Evolutionary conservation across 2,888 invertebrate genomes (phyloP).

Genomic region (Erannis defoliaria): DNA sequence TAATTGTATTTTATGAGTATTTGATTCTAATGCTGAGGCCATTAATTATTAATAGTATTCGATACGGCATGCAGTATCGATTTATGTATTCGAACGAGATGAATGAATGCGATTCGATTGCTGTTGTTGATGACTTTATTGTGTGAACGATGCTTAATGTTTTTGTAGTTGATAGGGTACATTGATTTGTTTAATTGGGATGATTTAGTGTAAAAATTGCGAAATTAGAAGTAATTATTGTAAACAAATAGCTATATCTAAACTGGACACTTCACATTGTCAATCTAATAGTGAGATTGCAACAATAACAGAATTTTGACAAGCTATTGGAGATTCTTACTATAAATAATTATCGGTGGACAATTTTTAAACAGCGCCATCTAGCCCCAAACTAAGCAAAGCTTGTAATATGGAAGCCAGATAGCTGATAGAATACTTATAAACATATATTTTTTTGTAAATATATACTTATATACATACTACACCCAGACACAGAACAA

Average conservation of each 20-base stretch:
- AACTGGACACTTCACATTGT: background rate
- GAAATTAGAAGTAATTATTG: constrained; percentile 1
- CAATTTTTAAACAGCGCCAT: too few species aligned
- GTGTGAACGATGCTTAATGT: constrained; percentile 57
- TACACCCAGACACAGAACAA: too few species aligned
- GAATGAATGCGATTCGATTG: constrained; percentile 67
- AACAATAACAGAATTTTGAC: too few species aligned
- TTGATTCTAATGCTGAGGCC: constrained; percentile 85
- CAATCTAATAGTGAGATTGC: too few species aligned
- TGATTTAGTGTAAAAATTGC: constrained; percentile 11
- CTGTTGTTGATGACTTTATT: constrained; percentile 56
- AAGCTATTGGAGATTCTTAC: too few species aligned
- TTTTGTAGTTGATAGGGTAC: constrained; percentile 36
- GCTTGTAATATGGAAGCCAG: too few species aligned
- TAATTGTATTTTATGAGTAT: constrained; percentile 87
- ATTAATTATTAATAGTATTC: constrained; percentile 86
- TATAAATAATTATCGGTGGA: too few species aligned
- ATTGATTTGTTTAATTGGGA: constrained; percentile 36
- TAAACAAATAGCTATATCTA: background rate
- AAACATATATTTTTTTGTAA: too few species aligned
- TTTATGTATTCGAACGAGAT: constrained; percentile 76
- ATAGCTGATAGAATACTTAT: too few species aligned
- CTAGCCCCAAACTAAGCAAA: too few species aligned
- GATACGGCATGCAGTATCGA: constrained; percentile 81
- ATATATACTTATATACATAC: too few species aligned